phyloP scores from a whole-genome alignment of 23 tunicate genomes.

The Aplidium turbinatum region DNA sequence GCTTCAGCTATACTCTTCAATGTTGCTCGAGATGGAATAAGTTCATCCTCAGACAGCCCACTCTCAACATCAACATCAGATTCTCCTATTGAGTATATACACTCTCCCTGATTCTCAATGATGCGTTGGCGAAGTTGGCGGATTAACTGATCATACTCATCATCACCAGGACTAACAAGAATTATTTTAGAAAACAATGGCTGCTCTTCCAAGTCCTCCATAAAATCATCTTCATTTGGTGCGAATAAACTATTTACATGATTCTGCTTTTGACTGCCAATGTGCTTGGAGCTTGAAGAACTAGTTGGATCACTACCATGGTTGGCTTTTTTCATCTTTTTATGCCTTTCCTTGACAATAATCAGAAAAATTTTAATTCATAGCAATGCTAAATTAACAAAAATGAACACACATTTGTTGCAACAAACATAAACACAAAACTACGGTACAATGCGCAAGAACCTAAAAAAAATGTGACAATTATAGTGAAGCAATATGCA shows the following conservation, averaged over 20 bases:
- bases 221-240: constrained; percentile 7
- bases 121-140: constrained; percentile 52
- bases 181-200: constrained; percentile 22
- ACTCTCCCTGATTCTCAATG: constrained; percentile 86
- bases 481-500: too few relatives aligned
- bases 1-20: constrained; percentile 63
- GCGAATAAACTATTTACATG: constrained; percentile 17
- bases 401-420: too few relatives aligned
- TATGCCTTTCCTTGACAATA: too few relatives aligned
- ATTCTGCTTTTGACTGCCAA: too few relatives aligned
- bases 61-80: constrained; percentile 81
- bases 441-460: too few relatives aligned
- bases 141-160: constrained; percentile 69
- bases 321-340: too few relatives aligned
- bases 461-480: too few relatives aligned
- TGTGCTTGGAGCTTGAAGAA: too few relatives aligned
- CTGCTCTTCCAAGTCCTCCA: constrained; percentile 4
- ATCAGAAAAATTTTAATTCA: too few relatives aligned
- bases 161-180: constrained; percentile 78
- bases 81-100: constrained; percentile 83
- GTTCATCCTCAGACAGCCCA: constrained; percentile 76
- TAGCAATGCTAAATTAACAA: too few relatives aligned
- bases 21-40: constrained; percentile 63
- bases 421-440: too few relatives aligned
- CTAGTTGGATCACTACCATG: too few relatives aligned